Conservation (phyloP, 1,140 invertebrate genomes). For the Conopomorpha cramerella region DNA sequence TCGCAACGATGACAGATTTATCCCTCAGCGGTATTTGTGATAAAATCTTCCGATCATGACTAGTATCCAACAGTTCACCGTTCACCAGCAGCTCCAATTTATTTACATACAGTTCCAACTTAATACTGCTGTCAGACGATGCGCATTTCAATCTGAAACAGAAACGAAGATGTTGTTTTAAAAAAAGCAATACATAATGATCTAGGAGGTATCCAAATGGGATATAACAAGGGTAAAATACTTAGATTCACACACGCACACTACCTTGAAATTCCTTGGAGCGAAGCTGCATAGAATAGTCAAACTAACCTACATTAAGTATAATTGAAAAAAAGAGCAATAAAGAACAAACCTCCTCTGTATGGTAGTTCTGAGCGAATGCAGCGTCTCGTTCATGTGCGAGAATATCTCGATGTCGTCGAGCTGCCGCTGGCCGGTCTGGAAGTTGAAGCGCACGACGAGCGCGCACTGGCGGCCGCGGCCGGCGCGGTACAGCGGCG, state of each 20-base stretch:
- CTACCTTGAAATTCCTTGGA: too few relatives aligned
- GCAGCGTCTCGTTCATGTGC: constrained; percentile 92
- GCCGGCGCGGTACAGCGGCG: constrained; percentile 87
- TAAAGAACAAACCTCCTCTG: too few relatives aligned
- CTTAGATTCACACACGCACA: too few relatives aligned
- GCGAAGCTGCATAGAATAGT: too few relatives aligned
- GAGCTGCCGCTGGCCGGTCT: constrained; percentile 85
- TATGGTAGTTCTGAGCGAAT: constrained; percentile 67
- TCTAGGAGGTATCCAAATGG: too few relatives aligned
- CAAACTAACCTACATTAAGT: too few relatives aligned
- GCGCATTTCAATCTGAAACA: constrained; percentile 68
- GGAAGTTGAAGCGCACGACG: constrained; percentile 79
- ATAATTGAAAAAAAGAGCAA: too few relatives aligned
- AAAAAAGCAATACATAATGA: too few relatives aligned
- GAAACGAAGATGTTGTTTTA: too few relatives aligned
- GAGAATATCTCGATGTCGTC: constrained; percentile 93
- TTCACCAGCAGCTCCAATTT: constrained; percentile 92
- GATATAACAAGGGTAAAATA: too few relatives aligned
- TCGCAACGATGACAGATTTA: constrained; percentile 91
- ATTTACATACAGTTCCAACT: constrained; percentile 84
- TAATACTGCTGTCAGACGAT: constrained; percentile 71
- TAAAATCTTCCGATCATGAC: constrained; percentile 87
- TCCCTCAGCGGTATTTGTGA: constrained; percentile 86
- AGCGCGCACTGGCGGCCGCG: constrained; percentile 89
- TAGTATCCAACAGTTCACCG: constrained; percentile 84